Percentiles rank a stretch among this genome's conserved stretches.
phyloP scores from a whole-genome alignment of 2,113 vertebrate genomes.

The Pterocles burchelli region DNA sequence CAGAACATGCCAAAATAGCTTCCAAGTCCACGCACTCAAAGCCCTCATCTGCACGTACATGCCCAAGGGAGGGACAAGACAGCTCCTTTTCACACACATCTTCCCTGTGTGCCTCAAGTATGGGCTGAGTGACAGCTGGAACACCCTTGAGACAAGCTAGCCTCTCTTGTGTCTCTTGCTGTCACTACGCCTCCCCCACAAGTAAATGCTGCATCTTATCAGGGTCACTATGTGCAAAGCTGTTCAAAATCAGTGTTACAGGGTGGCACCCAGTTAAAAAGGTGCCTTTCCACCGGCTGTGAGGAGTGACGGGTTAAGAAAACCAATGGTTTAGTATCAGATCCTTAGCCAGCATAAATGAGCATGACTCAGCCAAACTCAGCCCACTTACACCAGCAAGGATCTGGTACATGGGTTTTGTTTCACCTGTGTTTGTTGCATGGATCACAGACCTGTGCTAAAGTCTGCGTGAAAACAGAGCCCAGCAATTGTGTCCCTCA shows the following conservation, averaged over 20 bases:
- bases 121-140: neutral
- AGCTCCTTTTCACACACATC: neutral
- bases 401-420: neutral
- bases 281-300: neutral
- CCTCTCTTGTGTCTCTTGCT: neutral
- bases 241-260: neutral
- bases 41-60: neutral
- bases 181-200: neutral
- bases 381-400: neutral
- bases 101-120: neutral
- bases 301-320: neutral
- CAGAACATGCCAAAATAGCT: constrained; percentile 12
- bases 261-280: neutral
- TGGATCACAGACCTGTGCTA: neutral
- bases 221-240: neutral
- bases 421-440: neutral
- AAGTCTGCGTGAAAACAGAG: neutral
- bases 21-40: neutral
- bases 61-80: neutral
- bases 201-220: neutral
- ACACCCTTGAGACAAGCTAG: neutral
- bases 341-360: neutral
- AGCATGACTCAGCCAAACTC: neutral
- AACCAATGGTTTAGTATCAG: neutral
- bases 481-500: neutral